These are phyloP conservation scores for Cochlearius cochlearius DNA, from an alignment of 2,113 vertebrate species.

Conservation along the genomic window DNA sequence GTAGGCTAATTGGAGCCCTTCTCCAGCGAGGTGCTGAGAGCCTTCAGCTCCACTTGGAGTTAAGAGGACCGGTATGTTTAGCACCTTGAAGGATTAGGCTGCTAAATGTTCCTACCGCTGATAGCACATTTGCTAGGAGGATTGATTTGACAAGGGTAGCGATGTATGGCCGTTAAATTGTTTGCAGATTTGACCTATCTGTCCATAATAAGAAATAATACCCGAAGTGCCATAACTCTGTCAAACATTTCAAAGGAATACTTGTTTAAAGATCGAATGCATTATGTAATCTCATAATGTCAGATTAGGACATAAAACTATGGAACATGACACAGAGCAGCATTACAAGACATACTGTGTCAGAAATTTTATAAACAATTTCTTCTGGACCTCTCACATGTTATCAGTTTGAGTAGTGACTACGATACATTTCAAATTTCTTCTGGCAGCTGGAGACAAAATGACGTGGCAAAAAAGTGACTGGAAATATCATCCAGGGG, in stretches of 20 bases:
- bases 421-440: conserved; percentile 44
- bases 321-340: conserved; percentile 64
- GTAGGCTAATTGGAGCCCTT: not conserved
- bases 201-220: conserved; percentile 58
- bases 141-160: conserved; percentile 54
- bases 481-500: conserved; percentile 30
- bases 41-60: not conserved
- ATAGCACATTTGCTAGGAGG: conserved; percentile 30
- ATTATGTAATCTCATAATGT: conserved; percentile 62
- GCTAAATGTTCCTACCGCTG: conserved; percentile 25
- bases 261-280: conserved; percentile 60
- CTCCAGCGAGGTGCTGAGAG: conserved; percentile 30
- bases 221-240: conserved; percentile 60
- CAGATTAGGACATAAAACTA: conserved; percentile 61
- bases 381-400: conserved; percentile 51
- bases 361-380: conserved; percentile 61
- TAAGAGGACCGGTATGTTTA: not conserved
- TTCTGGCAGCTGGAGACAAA: conserved; percentile 58
- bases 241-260: conserved; percentile 66
- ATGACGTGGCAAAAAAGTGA: conserved; percentile 25
- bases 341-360: conserved; percentile 47
- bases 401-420: conserved; percentile 58
- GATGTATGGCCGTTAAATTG: conserved; percentile 61
- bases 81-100: conserved; percentile 49
- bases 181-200: conserved; percentile 72